Percentiles rank a stretch among this genome's conserved stretches.
These are phyloP conservation scores for Catostomus latipinnis DNA, from an alignment of 2,797 vertebrate genomes.

Conservation along the genomic window DNA sequence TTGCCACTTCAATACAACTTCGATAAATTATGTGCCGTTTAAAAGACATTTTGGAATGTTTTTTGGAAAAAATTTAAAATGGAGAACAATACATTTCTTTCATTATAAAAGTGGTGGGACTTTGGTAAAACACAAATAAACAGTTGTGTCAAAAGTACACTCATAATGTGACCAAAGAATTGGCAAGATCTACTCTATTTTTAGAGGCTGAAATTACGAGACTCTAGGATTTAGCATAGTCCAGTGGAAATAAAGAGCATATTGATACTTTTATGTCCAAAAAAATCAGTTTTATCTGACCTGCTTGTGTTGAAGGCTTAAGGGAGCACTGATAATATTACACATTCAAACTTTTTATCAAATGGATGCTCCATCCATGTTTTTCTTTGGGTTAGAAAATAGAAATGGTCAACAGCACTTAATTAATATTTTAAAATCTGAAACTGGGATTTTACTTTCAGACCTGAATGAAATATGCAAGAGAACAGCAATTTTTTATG, in stretches of 20 bases:
- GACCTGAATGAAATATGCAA: neutral
- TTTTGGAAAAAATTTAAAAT: too few relatives aligned
- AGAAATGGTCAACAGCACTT: slow-evolving; percentile 14
- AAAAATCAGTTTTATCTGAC: neutral
- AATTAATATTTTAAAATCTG: neutral
- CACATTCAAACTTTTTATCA: neutral
- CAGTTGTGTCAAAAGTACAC: too few relatives aligned
- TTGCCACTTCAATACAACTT: too few relatives aligned
- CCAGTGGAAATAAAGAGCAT: too few relatives aligned
- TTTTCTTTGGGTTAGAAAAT: slow-evolving; percentile 28
- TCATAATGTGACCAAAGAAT: neutral
- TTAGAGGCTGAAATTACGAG: too few relatives aligned
- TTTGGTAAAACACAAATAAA: too few relatives aligned
- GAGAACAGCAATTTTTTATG: slow-evolving; percentile 3
- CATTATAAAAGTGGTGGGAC: too few relatives aligned
- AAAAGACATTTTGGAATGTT: too few relatives aligned
- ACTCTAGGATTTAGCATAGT: neutral
- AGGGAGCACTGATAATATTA: slow-evolving; percentile 17
- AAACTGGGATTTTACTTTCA: neutral
- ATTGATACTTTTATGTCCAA: slow-evolving; percentile 28
- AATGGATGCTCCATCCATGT: slow-evolving; percentile 8
- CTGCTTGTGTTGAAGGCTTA: slow-evolving; percentile 6
- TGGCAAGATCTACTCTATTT: slow-evolving; percentile 9
- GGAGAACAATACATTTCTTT: too few relatives aligned
- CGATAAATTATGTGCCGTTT: too few relatives aligned